Evolutionary conservation across 2,797 vertebrate species (phyloP), one percentile per base, ranked within the genome.

Genomic region (Tenualosa thibaudeaui): DNA sequence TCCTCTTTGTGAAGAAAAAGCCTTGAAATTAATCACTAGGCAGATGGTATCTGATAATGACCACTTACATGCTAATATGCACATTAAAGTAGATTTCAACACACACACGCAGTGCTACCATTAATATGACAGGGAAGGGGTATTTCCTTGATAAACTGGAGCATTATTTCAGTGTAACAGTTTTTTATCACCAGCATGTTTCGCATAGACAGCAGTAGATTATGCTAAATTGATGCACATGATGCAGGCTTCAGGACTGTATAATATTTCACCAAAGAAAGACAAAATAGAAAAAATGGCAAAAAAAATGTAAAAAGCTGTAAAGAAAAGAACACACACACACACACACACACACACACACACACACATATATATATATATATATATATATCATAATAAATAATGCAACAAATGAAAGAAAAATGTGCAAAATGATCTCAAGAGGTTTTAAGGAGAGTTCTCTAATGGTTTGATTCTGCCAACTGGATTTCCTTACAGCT

Each of bases 61-160:
- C 68, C 68, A 75, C 68, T 75, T 75, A 75, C 68, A 75, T 40
- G 31, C 68, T 75, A 75, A 75, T 75, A 75, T 15, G 68, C 68
- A 43, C 68, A 75, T 75, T 75, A 75, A 75, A 75, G 31, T 75
- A 37, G 37, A 75, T 75, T 31, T 75, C 68, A 75, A 75, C 68
- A 75, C 68, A 40, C 68, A 75, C 68, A 40, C 68, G 40, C 68
- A 26, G 10, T 37, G 68, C 68, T 17, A 15, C 31, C 68, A 43
- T 75, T 37, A 75, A 75, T 43, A 43, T 75, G 68, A 40, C 68
- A 75, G 68, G 13, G 24, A 75, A 75, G 37, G 31, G 31, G 17
- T 37, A 75, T 75, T 75, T 19, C 37, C 37, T 75, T 75, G 68
- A 75, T 75, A 40, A 75, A 75, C 68, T 75, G 68, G 68, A 75